Evolutionary conservation across 2,113 vertebrate species (phyloP).

Genomic region (Trematocara zebra): DNA sequence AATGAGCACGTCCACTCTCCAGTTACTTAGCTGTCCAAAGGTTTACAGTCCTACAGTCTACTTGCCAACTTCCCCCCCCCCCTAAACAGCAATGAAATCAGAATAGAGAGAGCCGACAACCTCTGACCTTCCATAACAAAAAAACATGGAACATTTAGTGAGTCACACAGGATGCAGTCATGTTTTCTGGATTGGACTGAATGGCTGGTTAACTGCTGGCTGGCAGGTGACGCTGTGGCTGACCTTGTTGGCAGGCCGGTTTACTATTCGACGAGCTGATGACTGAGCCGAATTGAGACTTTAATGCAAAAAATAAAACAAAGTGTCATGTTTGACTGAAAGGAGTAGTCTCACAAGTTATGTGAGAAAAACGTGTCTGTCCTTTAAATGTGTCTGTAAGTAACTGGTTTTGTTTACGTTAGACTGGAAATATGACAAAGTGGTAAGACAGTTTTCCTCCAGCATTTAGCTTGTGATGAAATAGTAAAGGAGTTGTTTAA

Average conservation of each 20-base stretch:
- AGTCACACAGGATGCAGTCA: constrained; percentile 36
- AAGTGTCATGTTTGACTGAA: neutral
- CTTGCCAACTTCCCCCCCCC: neutral
- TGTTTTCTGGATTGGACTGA: constrained; percentile 21
- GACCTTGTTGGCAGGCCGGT: neutral
- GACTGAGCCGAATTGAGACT: neutral
- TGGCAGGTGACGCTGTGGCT: neutral
- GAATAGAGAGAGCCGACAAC: neutral
- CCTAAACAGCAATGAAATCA: constrained; percentile 6
- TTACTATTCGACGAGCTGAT: neutral
- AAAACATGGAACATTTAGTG: constrained; percentile 18
- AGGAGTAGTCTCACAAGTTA: neutral
- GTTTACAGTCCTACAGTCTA: constrained; percentile 28
- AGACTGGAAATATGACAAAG: neutral
- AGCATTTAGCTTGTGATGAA: neutral
- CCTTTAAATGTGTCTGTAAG: neutral
- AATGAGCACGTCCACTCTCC: neutral
- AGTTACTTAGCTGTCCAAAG: constrained; percentile 22
- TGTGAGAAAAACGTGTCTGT: neutral
- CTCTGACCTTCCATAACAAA: constrained; percentile 40
- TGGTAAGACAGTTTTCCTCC: neutral
- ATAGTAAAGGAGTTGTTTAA: neutral
- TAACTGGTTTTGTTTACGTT: neutral
- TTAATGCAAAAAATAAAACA: neutral
- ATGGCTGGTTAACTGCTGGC: neutral